Evolutionary conservation across 2,888 invertebrate genomes (phyloP).

Genomic region (Sipha maydis): DNA sequence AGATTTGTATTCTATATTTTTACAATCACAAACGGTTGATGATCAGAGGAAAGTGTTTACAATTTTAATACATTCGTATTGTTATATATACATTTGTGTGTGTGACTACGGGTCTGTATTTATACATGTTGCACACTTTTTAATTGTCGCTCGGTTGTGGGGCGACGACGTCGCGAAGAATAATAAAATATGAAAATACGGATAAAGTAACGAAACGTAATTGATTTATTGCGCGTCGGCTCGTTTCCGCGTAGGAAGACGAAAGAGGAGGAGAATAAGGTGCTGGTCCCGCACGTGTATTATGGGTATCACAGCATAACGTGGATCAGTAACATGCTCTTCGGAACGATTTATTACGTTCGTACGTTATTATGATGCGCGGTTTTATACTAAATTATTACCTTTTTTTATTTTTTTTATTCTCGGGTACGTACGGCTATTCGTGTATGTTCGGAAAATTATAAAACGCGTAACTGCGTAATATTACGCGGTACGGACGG

Average conservation of each 20-base stretch:
- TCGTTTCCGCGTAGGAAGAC: not conserved
- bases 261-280: not conserved
- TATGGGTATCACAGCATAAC: not conserved
- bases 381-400: not conserved
- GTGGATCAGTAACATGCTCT: not conserved
- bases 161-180: not conserved
- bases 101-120: not conserved
- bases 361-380: not conserved
- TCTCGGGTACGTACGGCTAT: not conserved
- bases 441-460: not conserved
- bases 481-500: not conserved
- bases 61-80: too few species aligned
- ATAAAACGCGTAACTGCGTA: not conserved
- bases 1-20: too few species aligned
- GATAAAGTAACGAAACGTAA: not conserved
- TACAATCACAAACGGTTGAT: too few species aligned
- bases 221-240: constrained; percentile 33
- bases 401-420: not conserved
- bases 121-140: not conserved
- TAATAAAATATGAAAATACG: not conserved
- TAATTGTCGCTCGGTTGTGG: not conserved
- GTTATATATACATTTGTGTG: not conserved
- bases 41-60: too few species aligned
- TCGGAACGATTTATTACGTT: constrained; percentile 39
- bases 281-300: not conserved